A percentile compares a stretch with the other conserved stretches of the same genome.
phyloP scores from a whole-genome alignment of 2,888 invertebrate species.

The Rotaria sp. region DNA sequence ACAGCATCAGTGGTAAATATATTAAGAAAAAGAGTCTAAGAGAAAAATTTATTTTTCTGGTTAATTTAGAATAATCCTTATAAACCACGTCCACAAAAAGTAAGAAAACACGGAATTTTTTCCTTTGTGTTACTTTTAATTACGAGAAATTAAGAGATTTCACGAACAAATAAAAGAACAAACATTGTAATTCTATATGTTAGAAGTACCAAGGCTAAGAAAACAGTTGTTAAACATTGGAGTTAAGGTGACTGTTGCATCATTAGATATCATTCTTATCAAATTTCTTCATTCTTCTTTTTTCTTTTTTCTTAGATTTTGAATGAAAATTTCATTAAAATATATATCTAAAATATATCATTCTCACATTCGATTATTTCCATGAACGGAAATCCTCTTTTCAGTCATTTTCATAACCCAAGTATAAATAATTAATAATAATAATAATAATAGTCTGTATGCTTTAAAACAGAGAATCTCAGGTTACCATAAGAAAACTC shows the following conservation, averaged over 20 bases:
- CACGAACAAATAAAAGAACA: not conserved
- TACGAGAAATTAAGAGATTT: no score
- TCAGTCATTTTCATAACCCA: not conserved
- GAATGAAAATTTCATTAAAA: not conserved
- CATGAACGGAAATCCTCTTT: not conserved
- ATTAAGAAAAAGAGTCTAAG: not conserved
- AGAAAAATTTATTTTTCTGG: not conserved
- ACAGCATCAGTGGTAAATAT: not conserved
- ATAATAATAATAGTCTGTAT: not conserved
- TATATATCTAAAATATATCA: not conserved
- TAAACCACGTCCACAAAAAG: constrained; percentile 11
- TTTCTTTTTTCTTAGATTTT: not conserved
- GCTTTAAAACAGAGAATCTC: no score
- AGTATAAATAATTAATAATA: not conserved
- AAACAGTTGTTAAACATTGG: not conserved
- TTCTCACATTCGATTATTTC: no score
- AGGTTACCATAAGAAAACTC: no score
- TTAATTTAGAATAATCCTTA: not conserved
- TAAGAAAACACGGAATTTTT: not conserved
- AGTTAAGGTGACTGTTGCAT: not conserved
- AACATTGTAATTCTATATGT: not conserved
- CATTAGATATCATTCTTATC: not conserved
- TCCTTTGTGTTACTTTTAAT: not conserved
- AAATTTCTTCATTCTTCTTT: not conserved
- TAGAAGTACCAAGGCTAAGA: not conserved